A percentile compares a stretch with the other conserved stretches of the same genome.
Conservation (phyloP, 2,113 vertebrate species). For the Oreochromis spilurus region DNA sequence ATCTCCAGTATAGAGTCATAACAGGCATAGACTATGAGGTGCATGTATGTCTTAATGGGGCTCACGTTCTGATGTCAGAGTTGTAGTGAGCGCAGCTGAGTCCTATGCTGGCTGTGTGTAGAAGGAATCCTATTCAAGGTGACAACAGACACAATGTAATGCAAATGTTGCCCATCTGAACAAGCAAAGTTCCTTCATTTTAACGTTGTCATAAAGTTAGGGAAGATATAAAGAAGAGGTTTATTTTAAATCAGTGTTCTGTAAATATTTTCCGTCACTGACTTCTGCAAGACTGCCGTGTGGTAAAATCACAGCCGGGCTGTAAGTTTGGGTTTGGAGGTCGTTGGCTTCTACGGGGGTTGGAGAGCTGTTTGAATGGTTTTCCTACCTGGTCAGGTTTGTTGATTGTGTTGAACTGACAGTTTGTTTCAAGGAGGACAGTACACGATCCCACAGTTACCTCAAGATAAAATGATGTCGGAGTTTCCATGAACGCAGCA, state of each 20-base stretch:
- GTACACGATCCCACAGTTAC: too few species aligned
- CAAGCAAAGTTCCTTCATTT: not conserved
- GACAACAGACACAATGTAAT: not conserved
- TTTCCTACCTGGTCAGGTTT: not conserved
- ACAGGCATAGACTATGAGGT: too few species aligned
- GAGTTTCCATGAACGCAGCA: too few species aligned
- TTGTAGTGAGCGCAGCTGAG: not conserved
- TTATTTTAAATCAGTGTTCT: not conserved
- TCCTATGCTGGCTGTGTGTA: not conserved
- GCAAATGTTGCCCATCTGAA: not conserved
- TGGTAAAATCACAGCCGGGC: not conserved
- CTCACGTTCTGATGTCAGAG: not conserved
- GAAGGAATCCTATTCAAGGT: not conserved
- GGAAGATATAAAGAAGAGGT: not conserved
- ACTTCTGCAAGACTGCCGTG: not conserved
- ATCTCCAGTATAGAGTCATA: too few species aligned
- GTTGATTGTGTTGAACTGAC: not conserved
- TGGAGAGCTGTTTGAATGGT: not conserved
- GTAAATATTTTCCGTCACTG: not conserved
- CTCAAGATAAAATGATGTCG: too few species aligned
- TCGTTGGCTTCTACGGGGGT: not conserved
- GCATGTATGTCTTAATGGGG: not conserved
- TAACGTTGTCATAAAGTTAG: not conserved
- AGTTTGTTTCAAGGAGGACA: not conserved
- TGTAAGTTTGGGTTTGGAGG: not conserved